phyloP scores from a whole-genome alignment of 2,888 invertebrate genomes.

The Cheilosia impressa region DNA sequence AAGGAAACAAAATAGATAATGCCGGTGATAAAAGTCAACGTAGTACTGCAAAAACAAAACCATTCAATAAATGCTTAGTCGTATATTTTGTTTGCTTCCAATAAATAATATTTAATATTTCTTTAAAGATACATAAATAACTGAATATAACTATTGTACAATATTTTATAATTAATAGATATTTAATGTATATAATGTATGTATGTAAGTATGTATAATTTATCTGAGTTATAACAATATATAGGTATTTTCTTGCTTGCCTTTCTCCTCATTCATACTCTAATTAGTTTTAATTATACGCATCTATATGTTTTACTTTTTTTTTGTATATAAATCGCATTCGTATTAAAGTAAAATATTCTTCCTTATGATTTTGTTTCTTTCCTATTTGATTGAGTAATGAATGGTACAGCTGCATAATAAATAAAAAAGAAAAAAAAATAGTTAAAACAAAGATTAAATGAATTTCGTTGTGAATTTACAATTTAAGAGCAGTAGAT shows the following conservation, averaged over 20 bases:
- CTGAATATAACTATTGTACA: conserved; percentile 72
- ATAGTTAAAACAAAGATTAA: conserved; percentile 33
- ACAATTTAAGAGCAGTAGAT: conserved; percentile 52
- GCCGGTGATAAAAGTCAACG: neutral
- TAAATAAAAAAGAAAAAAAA: conserved; percentile 7
- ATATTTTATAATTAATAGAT: conserved; percentile 68
- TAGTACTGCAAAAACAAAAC: conserved; percentile 1
- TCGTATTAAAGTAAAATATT: conserved; percentile 41
- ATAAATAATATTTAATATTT: conserved; percentile 73
- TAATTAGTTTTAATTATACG: conserved; percentile 32
- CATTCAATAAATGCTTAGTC: conserved; percentile 71
- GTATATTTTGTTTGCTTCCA: conserved; percentile 68
- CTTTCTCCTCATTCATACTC: conserved; percentile 54
- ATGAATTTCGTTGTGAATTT: conserved; percentile 70
- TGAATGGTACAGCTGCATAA: conserved; percentile 59
- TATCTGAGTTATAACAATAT: conserved; percentile 72
- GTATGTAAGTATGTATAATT: conserved; percentile 68
- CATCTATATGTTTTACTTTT: conserved; percentile 6
- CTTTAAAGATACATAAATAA: conserved; percentile 72
- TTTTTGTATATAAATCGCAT: conserved; percentile 44
- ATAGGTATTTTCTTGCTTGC: conserved; percentile 54
- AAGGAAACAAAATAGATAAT: neutral
- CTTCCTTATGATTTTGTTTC: conserved; percentile 15
- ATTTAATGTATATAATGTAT: conserved; percentile 44
- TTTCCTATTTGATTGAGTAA: conserved; percentile 50